Base-by-base conservation (phyloP, 2,797 vertebrate species). In the Darevskia mixta region DNA sequence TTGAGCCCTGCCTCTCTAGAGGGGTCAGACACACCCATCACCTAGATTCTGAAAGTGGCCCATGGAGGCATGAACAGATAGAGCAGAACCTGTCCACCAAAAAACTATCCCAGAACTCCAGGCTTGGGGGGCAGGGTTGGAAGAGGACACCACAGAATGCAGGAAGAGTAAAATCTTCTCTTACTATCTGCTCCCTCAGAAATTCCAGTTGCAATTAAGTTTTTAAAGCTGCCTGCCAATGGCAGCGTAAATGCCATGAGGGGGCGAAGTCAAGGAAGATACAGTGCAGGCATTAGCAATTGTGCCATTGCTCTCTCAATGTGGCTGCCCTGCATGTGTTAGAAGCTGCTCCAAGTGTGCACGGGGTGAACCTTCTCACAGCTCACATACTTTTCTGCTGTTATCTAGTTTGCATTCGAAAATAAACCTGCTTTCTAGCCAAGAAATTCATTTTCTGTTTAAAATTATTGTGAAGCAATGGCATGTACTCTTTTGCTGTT, bases 291-390 rank as follows among this genome's bases (percentile, higher is more conserved):
- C 71, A n/a, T 17, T 10, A 76, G 13, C 58, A 64, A 25, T 20
- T 17, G 2, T 38, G 25, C 8, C 17, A n/a, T 8, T 43, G 8
- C 6, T 77, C 41, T 43, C 5, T 64, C 58, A 64, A 20, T 17
- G 55, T 76, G 17, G 35, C 17, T 64, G 73, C 1, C 49, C 25
- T 49, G 8, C n/a, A 43, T 15, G 35, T 20, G 35, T 83, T 83
- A 75, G 13, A 75, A 25, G 61, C 23, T 58, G 13, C 41, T 75
- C 45, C 58, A 20, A 58, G 35, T 27, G 71, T 17, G 8, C 35
- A 20, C n/a, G 86, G 82, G 45, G 82, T 89, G 85, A 66, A 86
- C 64, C 2, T 61, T 58, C 67, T 86, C 89, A 80, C 27, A 94
- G 81, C 75, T 89, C 78, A 78, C 1, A 61, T 71, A 75, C 61